Base-by-base conservation (phyloP, 2,113 vertebrate species). In the Megaleporinus macrocephalus region DNA sequence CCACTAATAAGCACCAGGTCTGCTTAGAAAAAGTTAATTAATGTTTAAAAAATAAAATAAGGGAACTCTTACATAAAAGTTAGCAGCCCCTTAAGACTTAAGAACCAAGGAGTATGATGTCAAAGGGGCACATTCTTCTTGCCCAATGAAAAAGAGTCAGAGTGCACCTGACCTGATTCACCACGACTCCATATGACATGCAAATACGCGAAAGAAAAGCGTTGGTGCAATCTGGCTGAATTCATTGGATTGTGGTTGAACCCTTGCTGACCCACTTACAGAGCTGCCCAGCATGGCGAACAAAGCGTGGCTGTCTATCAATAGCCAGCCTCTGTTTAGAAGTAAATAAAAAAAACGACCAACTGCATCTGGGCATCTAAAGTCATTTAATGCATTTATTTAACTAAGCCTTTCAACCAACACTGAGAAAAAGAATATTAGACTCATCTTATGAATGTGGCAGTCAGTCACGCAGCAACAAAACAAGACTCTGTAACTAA, bases 231-330 rank as follows among this genome's bases (percentile, higher is more conserved):
- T 79, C 61, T 36, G 20, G 30, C 47, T 59, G 70, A 72, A 73
- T 36, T 18, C 49, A 62, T 33, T 29, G 57, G 55, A 79, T 61
- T 61, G 70, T n/a, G 49, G 59, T 59, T 82, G 83, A 85, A 73
- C 51, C 87, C 85, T 84, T 61, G 53, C 79, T 91, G 93, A 91
- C 91, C 90, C 90, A 92, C 53, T 89, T 92, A 89, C 83, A 87
- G 88, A 89, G 86, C 90, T 78, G 89, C 87, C 87, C 86, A 87
- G 75, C 82, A 76, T 76, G 81, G 83, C 71, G 88, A 89, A 91
- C 90, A 91, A 93, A 91, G 90, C 85, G 86, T 89, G 89, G 89
- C 88, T 91, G 90, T 87, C 91, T 63, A 85, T 92, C 90, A 90
- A 87, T 66, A 82, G 81, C 71, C 72, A 47, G 26, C 57, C 79